Base-by-base conservation (phyloP, 2,113 vertebrate genomes). In the Myiagra hebetior region DNA sequence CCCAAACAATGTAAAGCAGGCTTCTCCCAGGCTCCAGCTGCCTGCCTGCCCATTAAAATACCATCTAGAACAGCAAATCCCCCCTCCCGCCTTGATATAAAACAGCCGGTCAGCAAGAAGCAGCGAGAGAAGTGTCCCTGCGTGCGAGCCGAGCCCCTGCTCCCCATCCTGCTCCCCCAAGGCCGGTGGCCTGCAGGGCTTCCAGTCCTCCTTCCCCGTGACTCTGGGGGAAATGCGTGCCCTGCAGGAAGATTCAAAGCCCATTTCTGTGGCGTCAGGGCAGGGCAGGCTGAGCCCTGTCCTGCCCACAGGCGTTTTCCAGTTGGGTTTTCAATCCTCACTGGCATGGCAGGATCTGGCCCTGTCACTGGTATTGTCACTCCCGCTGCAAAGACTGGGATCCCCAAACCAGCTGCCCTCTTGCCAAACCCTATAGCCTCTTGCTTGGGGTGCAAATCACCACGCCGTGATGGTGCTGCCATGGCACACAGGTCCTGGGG, bases 1-100 rank as follows among this genome's bases (percentile, higher is more conserved):
- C 94, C 96, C 95, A 97, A 96, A 97, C 96, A 97, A 97, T 97
- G 96, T 97, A 97, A 97, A 96, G 95, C 94, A 95, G 95, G 93
- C 95, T 96, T 96, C 94, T 97, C 95, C 93, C 93, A 95, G 95
- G 95, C 96, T 96, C 95, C 95, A 95, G 96, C 96, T 96, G 96
- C 96, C 95, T 97, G 94, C 84, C 95, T 97, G 95, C 94, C 96
- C 95, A 94, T 97, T 96, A 96, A 96, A 96, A 97, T 96, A 96
- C 96, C 96, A 96, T 95, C 96, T 91, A 94, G 91, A 96, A 94
- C 94, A 95, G 96, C 95, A 95, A 97, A 96, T 95, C 94, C 96
- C 95, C 95, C 89, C 94, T 95, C 96, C 91, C 65, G 92, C 89
- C 91, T 97, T 95, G 96, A 97, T 97, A 93, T 87, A 96, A 97